Percentiles rank a stretch among this genome's conserved stretches.
phyloP scores from a whole-genome alignment of 37 sponge, comb jelly and placozoan genomes.

The Diacarnus erythraeanus region DNA sequence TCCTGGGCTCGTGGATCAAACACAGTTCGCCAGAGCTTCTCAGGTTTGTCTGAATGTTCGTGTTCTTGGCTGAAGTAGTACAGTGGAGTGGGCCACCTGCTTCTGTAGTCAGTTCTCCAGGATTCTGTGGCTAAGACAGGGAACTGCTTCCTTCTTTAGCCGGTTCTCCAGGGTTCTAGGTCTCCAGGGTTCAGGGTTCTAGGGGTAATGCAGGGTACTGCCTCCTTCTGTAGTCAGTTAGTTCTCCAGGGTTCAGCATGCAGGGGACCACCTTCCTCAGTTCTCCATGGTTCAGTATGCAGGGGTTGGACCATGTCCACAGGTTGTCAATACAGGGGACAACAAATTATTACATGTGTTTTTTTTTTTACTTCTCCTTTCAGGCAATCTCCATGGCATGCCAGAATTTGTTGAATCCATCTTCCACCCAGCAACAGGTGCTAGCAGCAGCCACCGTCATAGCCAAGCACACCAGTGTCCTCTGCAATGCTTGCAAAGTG shows the following conservation, averaged over 20 bases:
- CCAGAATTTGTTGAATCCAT: conserved; percentile 72
- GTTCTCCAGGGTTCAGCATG: too few species aligned
- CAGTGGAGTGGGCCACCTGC: conserved; percentile 2
- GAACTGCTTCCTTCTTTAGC: too few species aligned
- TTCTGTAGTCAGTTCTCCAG: too few species aligned
- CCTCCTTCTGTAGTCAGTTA: too few species aligned
- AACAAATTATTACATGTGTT: too few species aligned
- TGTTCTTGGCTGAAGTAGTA: too few species aligned
- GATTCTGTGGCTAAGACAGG: too few species aligned
- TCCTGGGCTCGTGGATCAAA: conserved; percentile 87
- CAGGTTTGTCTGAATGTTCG: conserved; percentile 25
- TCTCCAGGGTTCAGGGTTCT: too few species aligned
- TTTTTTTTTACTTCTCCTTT: too few species aligned
- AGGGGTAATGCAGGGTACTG: too few species aligned
- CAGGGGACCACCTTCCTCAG: too few species aligned
- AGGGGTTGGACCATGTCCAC: background rate
- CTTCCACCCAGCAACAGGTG: conserved; percentile 84
- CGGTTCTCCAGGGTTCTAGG: too few species aligned
- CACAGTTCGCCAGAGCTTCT: conserved; percentile 80
- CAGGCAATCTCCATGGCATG: conserved; percentile 83
- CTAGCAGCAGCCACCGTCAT: conserved; percentile 95
- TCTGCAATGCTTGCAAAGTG: conserved; percentile 95
- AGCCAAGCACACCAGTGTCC: conserved; percentile 95
- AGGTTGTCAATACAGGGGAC: background rate
- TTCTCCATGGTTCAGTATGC: background rate